Evolutionary conservation across 2,888 invertebrate species (phyloP).

Genomic region (Agriotes lineatus): DNA sequence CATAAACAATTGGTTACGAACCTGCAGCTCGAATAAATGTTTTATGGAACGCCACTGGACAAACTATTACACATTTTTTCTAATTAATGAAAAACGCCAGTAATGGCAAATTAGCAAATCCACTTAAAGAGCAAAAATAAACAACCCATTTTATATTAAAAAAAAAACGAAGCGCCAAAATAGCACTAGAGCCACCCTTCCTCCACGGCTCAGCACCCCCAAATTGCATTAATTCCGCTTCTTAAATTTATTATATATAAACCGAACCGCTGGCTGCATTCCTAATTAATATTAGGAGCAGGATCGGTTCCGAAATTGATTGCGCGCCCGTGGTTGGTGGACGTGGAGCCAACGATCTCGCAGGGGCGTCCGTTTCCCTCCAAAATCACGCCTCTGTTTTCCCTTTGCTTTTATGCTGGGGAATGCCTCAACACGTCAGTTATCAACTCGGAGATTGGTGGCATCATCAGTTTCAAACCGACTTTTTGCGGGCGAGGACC

Average conservation of each 20-base stretch:
- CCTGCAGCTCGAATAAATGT: too few relatives aligned
- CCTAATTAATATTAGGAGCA: constrained; percentile 53
- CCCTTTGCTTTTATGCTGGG: constrained; percentile 42
- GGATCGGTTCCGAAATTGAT: constrained; percentile 49
- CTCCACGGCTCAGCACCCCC: too few relatives aligned
- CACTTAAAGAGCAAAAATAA: too few relatives aligned
- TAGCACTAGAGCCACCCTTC: too few relatives aligned
- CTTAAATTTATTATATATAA: constrained; percentile 11
- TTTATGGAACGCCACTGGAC: too few relatives aligned
- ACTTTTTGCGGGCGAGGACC: constrained; percentile 46
- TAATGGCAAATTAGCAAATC: too few relatives aligned
- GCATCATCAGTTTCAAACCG: constrained; percentile 48
- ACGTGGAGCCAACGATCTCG: constrained; percentile 50
- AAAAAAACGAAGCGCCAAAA: too few relatives aligned
- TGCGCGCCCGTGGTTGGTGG: constrained; percentile 49
- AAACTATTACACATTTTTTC: too few relatives aligned
- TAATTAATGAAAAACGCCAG: too few relatives aligned
- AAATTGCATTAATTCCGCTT: constrained; percentile 14
- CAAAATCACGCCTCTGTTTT: constrained; percentile 48
- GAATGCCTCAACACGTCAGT: constrained; percentile 20
- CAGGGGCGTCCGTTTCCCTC: constrained; percentile 47
- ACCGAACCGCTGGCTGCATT: constrained; percentile 12
- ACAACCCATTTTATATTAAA: too few relatives aligned
- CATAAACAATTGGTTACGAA: too few relatives aligned
- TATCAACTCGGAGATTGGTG: constrained; percentile 1